Conservation (phyloP, 2,113 vertebrate genomes). For the Notechis scutatus region DNA sequence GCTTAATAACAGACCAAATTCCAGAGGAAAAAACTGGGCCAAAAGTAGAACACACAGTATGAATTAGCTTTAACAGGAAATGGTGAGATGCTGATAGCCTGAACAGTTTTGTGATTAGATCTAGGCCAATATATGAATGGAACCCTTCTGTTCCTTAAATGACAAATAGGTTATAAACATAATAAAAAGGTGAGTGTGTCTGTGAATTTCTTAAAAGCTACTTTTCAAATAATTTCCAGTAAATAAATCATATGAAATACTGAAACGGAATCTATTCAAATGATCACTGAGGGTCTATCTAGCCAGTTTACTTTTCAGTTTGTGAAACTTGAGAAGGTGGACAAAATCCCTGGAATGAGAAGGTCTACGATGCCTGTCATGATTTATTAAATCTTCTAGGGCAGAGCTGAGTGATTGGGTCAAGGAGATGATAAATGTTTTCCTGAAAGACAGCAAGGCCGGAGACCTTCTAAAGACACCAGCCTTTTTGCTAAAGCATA, state of each 20-base stretch:
- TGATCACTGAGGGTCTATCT: not conserved
- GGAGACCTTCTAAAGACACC: not conserved
- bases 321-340: not conserved
- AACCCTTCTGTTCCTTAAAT: not conserved
- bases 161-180: not conserved
- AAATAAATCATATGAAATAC: not conserved
- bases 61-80: not conserved
- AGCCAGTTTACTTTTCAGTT: not conserved
- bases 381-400: not conserved
- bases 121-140: not conserved
- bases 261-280: not conserved
- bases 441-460: not conserved
- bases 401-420: not conserved
- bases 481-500: not conserved
- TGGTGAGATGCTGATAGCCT: not conserved
- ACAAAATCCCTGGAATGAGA: not conserved
- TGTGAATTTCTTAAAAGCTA: not conserved
- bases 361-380: not conserved
- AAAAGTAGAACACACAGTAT: not conserved
- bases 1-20: not conserved
- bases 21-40: not conserved
- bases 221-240: not conserved
- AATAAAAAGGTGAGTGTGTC: not conserved
- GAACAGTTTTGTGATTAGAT: not conserved
- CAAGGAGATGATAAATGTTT: not conserved